Evolutionary conservation across 35 echinoderm and acorn worm genomes (phyloP).

Genomic region (Lytechinus pictus): DNA sequence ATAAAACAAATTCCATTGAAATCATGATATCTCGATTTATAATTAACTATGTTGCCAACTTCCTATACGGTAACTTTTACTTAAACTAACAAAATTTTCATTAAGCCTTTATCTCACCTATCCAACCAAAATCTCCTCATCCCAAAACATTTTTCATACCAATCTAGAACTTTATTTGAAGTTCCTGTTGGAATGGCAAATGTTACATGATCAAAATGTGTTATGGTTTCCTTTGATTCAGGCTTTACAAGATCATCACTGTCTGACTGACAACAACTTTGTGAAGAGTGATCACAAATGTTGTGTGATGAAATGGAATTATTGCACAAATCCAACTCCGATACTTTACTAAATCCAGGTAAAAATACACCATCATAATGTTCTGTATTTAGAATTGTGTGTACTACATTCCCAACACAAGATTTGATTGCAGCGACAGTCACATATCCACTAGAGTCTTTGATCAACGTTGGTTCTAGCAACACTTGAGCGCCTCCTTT

Average conservation of each 20-base stretch:
- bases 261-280: not conserved
- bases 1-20: too few species aligned
- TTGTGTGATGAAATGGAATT: constrained; percentile 5
- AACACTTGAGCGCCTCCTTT: constrained; percentile 71
- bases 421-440: constrained; percentile 75
- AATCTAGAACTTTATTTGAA: constrained; percentile 64
- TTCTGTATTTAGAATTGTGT: constrained; percentile 77
- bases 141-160: constrained; percentile 93
- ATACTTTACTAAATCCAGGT: constrained; percentile 71
- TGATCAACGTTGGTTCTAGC: constrained; percentile 53
- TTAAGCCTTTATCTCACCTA: constrained; percentile 51
- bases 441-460: constrained; percentile 59
- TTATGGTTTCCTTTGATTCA: not conserved
- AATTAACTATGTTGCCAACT: too few species aligned
- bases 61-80: too few species aligned
- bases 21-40: too few species aligned
- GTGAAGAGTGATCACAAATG: not conserved
- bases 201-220: constrained; percentile 96
- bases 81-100: too few species aligned
- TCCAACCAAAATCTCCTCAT: constrained; percentile 84
- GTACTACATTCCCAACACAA: constrained; percentile 88
- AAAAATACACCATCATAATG: constrained; percentile 83
- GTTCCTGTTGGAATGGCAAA: constrained; percentile 74
- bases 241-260: not conserved
- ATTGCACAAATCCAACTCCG: not conserved